These are phyloP conservation scores for Bufo gargarizans DNA, from an alignment of 2,113 vertebrate species.

Conservation along the genomic window DNA sequence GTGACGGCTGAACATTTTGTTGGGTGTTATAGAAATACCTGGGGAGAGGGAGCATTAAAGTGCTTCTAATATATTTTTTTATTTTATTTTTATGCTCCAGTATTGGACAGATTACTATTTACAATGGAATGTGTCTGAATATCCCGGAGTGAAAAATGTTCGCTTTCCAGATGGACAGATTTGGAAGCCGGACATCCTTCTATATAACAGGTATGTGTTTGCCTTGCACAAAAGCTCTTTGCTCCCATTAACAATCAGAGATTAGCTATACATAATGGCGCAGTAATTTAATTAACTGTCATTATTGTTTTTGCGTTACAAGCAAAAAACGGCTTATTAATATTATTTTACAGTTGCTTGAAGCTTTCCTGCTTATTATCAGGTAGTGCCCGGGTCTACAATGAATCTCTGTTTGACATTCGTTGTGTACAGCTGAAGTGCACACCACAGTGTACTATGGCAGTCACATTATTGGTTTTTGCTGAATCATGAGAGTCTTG, in stretches of 20 bases:
- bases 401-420: neutral
- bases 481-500: neutral
- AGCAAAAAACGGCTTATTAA: neutral
- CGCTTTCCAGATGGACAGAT: conserved; percentile 88
- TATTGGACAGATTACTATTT: conserved; percentile 88
- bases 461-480: neutral
- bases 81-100: conserved; percentile 69
- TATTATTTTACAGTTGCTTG: neutral
- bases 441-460: neutral
- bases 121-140: conserved; percentile 86
- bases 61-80: conserved; percentile 10
- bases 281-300: neutral
- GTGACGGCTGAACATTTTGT: conserved; percentile 45
- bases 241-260: neutral
- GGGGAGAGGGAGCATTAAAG: conserved; percentile 27
- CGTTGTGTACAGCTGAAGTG: neutral
- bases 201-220: conserved; percentile 92
- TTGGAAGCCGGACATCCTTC: conserved; percentile 97
- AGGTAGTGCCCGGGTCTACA: neutral
- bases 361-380: neutral
- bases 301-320: neutral
- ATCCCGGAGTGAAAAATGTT: conserved; percentile 85
- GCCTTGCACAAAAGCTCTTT: neutral
- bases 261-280: neutral
- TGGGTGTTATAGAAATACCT: conserved; percentile 41